phyloP scores from a whole-genome alignment of 2,113 vertebrate species.

The Rallus limicola region DNA sequence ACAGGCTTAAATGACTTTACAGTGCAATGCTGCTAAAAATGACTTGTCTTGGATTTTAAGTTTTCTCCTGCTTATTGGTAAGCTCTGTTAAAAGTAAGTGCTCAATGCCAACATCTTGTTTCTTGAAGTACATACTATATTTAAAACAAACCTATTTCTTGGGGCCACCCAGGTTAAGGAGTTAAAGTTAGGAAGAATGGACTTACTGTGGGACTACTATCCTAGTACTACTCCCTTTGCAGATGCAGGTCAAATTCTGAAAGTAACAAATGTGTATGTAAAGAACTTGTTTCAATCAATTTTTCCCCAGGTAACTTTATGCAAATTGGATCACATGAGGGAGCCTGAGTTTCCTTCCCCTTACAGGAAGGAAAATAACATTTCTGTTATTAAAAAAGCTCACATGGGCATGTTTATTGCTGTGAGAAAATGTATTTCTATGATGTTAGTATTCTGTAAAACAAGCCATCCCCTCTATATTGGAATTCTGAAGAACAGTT shows the following conservation, averaged over 20 bases:
- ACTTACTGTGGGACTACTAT: background rate
- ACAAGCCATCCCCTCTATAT: background rate
- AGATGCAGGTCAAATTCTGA: background rate
- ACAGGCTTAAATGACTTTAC: background rate
- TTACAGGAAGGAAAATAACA: background rate
- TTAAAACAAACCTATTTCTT: background rate
- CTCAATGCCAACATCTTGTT: fast-evolving
- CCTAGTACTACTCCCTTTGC: background rate
- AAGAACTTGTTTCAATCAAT: background rate
- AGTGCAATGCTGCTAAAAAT: background rate
- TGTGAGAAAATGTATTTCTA: background rate
- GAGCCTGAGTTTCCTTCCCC: background rate
- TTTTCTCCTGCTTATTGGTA: background rate
- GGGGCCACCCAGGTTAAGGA: background rate
- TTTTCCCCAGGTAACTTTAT: background rate
- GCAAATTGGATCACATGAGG: background rate
- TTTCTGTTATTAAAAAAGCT: background rate
- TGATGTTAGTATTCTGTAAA: background rate
- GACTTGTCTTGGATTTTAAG: background rate
- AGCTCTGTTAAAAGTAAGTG: background rate
- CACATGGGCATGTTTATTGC: background rate
- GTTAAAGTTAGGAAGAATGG: background rate
- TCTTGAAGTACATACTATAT: background rate
- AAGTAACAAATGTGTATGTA: fast-evolving
- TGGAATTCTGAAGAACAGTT: background rate